Evolutionary conservation across 2,888 invertebrate species (phyloP).

Genomic region (Eugnorisma glareosa): DNA sequence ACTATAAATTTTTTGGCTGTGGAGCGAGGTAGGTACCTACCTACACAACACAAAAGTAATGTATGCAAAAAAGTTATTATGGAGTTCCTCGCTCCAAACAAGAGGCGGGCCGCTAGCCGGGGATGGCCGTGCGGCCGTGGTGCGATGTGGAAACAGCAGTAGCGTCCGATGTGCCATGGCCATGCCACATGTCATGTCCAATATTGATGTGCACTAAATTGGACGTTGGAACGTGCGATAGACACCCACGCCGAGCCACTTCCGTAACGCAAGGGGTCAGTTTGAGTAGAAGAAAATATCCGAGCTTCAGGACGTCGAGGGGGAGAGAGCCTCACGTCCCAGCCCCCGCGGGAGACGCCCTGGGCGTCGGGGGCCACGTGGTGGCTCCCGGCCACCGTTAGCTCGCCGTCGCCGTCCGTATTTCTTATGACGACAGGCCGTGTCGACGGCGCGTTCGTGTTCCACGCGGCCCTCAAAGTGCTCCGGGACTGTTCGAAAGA

Average conservation of each 20-base stretch:
- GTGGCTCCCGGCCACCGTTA: too few species aligned
- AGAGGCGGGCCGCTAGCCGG: slow-evolving; percentile 9
- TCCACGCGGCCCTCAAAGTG: too few species aligned
- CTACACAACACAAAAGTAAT: slow-evolving; percentile 37
- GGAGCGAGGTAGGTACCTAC: slow-evolving; percentile 9
- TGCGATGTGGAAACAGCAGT: slow-evolving; percentile 46
- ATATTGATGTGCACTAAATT: slow-evolving; percentile 54
- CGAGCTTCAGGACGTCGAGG: too few species aligned
- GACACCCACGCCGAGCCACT: slow-evolving; percentile 34
- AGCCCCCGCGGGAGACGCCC: too few species aligned
- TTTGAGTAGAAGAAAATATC: slow-evolving; percentile 38
- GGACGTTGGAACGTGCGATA: slow-evolving; percentile 47
- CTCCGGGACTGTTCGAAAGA: too few species aligned
- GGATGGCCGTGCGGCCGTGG: slow-evolving; percentile 17
- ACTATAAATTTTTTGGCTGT: slow-evolving; percentile 21
- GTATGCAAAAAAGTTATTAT: slow-evolving; percentile 38
- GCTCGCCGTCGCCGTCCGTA: too few species aligned
- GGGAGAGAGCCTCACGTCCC: too few species aligned
- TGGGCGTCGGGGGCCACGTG: too few species aligned
- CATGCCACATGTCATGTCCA: slow-evolving; percentile 43
- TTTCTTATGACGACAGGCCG: too few species aligned
- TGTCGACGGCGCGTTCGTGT: too few species aligned
- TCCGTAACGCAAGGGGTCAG: slow-evolving; percentile 40
- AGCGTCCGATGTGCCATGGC: slow-evolving; percentile 39
- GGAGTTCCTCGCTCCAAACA: slow-evolving; percentile 45